These are phyloP conservation scores for Thymallus thymallus DNA, from an alignment of 2,113 vertebrate species.

Conservation along the genomic window DNA sequence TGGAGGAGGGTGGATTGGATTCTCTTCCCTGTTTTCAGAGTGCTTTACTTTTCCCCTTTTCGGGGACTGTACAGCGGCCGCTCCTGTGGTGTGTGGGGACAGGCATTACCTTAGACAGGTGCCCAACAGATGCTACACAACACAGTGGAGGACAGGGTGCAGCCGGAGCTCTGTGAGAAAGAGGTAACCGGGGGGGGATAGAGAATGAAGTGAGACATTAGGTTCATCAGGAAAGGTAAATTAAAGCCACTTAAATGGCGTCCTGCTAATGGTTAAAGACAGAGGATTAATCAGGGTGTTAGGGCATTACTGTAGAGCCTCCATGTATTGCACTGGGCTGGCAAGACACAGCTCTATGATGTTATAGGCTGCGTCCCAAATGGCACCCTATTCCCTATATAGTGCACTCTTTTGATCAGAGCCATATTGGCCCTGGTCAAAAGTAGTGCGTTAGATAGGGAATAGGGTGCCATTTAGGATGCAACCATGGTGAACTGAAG, in stretches of 20 bases:
- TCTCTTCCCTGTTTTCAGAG: not conserved
- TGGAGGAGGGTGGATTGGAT: not conserved
- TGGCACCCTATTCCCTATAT: too few relatives aligned
- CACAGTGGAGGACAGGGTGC: not conserved
- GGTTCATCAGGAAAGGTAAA: not conserved
- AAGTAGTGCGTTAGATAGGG: too few relatives aligned
- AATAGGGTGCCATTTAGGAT: too few relatives aligned
- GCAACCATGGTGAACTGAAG: too few relatives aligned
- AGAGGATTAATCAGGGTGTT: not conserved
- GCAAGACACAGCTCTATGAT: too few relatives aligned
- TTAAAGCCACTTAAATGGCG: not conserved
- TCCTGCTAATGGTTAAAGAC: not conserved
- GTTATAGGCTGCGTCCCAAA: too few relatives aligned
- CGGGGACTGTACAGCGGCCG: not conserved
- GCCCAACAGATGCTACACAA: not conserved
- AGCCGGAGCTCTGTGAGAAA: not conserved
- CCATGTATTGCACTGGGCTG: too few relatives aligned
- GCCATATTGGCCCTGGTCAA: too few relatives aligned
- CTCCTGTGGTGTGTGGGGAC: not conserved
- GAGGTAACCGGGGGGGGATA: not conserved
- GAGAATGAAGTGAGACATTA: not conserved
- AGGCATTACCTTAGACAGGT: not conserved
- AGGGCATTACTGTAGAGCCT: not conserved
- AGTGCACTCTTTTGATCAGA: too few relatives aligned
- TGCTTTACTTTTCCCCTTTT: not conserved